These are phyloP conservation scores for Bucorvus abyssinicus DNA, from an alignment of 2,797 vertebrate species.

Conservation along the genomic window DNA sequence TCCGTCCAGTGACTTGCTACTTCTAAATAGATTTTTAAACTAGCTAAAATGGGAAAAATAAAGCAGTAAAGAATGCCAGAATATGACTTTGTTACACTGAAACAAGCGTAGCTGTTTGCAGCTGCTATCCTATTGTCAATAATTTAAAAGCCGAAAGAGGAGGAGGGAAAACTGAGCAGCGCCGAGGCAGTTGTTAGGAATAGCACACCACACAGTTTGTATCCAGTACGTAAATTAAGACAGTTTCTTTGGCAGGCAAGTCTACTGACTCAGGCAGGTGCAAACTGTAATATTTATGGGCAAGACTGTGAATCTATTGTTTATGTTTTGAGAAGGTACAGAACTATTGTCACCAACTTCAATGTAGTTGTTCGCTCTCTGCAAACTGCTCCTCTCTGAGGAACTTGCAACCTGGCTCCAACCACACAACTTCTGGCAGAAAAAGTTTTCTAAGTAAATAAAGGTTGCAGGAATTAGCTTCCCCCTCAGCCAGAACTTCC, in stretches of 20 bases:
- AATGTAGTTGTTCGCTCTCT: no score
- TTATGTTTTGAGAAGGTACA: no score
- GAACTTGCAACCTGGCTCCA: no score
- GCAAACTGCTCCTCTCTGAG: no score
- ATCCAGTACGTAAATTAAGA: background rate
- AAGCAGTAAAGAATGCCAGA: background rate
- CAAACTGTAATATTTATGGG: background rate
- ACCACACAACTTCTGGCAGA: no score
- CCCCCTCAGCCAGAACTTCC: background rate
- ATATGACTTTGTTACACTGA: background rate
- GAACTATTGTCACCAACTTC: no score
- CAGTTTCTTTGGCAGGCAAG: background rate
- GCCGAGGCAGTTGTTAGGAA: background rate
- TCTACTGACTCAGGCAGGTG: background rate
- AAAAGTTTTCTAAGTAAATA: no score
- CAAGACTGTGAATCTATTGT: background rate
- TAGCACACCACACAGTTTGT: background rate
- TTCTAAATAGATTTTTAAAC: background rate
- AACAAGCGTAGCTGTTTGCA: background rate
- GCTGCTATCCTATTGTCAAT: constrained; percentile 6
- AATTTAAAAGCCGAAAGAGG: constrained; percentile 3
- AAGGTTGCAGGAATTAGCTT: background rate
- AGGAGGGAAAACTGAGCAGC: background rate
- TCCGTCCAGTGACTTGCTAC: background rate
- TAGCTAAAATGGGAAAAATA: background rate